Evolutionary conservation across 2,888 invertebrate genomes (phyloP).

Genomic region (Limulus polyphemus): DNA sequence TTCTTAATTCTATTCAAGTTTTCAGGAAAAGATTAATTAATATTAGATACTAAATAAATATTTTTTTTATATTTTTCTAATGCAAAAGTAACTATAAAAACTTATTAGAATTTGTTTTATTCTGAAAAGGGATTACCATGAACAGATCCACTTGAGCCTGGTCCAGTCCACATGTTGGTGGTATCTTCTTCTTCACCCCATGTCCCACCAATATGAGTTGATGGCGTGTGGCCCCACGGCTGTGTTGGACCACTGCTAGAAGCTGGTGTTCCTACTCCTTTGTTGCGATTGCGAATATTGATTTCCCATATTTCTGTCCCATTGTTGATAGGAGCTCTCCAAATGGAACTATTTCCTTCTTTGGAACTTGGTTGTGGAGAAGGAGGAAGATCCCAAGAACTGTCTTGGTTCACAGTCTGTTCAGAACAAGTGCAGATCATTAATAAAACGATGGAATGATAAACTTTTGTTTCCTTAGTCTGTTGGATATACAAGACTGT

Average conservation of each 20-base stretch:
- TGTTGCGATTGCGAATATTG: constrained; percentile 52
- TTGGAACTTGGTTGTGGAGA: constrained; percentile 45
- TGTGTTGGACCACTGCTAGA: constrained; percentile 1
- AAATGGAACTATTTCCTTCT: constrained; percentile 15
- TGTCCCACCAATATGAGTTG: constrained; percentile 66
- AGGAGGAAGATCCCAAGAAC: constrained; percentile 81
- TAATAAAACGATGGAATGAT: too few relatives aligned
- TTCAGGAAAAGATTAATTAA: too few relatives aligned
- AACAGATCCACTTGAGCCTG: too few relatives aligned
- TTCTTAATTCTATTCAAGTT: too few relatives aligned
- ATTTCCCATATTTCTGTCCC: constrained; percentile 74
- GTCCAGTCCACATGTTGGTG: constrained; percentile 74
- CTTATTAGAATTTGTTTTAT: too few relatives aligned
- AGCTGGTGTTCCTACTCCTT: neutral
- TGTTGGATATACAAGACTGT: too few relatives aligned
- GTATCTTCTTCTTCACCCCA: constrained; percentile 91
- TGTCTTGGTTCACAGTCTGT: constrained; percentile 67
- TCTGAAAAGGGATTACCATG: too few relatives aligned
- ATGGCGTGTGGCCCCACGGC: constrained; percentile 86
- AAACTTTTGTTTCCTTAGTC: too few relatives aligned
- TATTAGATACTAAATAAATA: too few relatives aligned
- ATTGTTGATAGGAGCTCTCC: constrained; percentile 23
- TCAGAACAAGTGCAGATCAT: too few relatives aligned
- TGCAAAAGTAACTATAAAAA: too few relatives aligned
- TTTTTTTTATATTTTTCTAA: too few relatives aligned